phyloP scores from a whole-genome alignment of 2,113 vertebrate genomes.

The Oxyura jamaicensis region DNA sequence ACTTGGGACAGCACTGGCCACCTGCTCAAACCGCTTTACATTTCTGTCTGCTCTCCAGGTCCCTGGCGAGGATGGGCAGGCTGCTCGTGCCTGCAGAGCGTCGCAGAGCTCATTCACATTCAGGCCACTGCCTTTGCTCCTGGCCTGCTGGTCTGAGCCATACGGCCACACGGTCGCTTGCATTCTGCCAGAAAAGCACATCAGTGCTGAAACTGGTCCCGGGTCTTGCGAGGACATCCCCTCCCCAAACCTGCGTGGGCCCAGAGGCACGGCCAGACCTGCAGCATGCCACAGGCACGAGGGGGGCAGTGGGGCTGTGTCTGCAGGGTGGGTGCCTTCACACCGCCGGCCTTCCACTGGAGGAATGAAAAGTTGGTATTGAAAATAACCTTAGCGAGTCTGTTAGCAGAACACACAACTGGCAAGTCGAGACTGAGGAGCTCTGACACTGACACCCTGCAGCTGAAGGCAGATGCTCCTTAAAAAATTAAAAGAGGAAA shows the following conservation, averaged over 20 bases:
- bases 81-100: not conserved
- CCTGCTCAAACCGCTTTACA: fast-evolving
- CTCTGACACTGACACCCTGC: not conserved
- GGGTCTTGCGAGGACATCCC: not conserved
- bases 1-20: fast-evolving
- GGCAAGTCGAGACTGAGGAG: not conserved
- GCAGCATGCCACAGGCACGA: fast-evolving
- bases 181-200: not conserved
- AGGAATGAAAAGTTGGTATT: not conserved
- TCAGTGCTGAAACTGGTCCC: fast-evolving
- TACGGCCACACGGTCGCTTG: fast-evolving
- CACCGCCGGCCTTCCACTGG: not conserved
- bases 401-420: too few relatives aligned
- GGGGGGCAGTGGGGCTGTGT: not conserved
- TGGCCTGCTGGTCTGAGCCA: not conserved
- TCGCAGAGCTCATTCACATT: fast-evolving
- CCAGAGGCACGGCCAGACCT: not conserved
- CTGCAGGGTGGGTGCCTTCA: too few relatives aligned
- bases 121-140: fast-evolving
- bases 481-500: not conserved
- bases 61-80: not conserved
- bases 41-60: not conserved
- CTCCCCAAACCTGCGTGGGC: not conserved
- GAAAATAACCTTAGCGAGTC: too few relatives aligned
- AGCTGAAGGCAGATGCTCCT: not conserved